A percentile compares a stretch with the other conserved stretches of the same genome.
These are phyloP conservation scores for Temnothorax curvispinosus DNA, from an alignment of 1,140 invertebrate species.

Conservation along the genomic window DNA sequence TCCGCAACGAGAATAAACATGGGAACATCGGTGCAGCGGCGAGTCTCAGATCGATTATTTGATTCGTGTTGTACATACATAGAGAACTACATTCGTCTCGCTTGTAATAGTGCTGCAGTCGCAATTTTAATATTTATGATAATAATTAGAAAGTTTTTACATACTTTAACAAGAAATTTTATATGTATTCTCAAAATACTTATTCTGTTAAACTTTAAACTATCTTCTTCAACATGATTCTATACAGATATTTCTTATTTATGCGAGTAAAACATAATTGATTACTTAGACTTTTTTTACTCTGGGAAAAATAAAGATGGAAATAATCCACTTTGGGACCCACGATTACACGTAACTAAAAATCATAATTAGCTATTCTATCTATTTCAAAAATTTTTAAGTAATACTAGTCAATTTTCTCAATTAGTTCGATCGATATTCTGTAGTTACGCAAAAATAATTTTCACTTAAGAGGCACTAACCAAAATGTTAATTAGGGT, in stretches of 20 bases:
- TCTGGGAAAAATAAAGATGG: too few species aligned
- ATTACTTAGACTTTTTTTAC: neutral
- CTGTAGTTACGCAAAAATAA: too few species aligned
- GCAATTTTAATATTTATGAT: neutral
- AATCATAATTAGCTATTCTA: too few species aligned
- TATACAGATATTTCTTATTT: neutral
- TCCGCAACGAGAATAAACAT: slow-evolving; percentile 42
- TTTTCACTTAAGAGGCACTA: too few species aligned
- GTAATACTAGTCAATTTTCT: too few species aligned
- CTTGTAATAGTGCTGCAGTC: neutral
- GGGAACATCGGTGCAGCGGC: slow-evolving; percentile 1
- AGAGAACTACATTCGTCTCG: neutral
- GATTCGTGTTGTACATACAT: neutral
- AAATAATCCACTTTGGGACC: too few species aligned
- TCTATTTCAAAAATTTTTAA: too few species aligned
- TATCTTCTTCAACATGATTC: neutral
- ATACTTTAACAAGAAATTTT: neutral
- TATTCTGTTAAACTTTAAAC: neutral
- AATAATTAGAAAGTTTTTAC: slow-evolving; percentile 1
- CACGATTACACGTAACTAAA: too few species aligned
- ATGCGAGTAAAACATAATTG: neutral
- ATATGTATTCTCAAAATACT: neutral
- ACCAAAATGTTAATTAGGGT: too few species aligned
- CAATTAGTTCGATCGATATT: too few species aligned
- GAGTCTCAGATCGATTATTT: slow-evolving; percentile 16